Evolutionary conservation across 2,888 invertebrate genomes (phyloP).

Genomic region (Artemia sinica): DNA sequence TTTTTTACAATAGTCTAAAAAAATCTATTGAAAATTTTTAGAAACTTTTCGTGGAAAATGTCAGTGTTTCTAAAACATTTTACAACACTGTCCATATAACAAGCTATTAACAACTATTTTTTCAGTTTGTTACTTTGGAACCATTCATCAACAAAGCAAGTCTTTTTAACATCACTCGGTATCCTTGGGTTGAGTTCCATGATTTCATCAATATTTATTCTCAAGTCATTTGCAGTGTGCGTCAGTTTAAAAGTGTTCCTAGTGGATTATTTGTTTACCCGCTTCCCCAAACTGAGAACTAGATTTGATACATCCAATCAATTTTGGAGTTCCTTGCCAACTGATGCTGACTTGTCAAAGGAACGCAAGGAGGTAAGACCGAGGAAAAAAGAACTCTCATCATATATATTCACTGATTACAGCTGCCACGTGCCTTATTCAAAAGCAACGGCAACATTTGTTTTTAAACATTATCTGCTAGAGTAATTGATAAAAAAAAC

Average conservation of each 20-base stretch:
- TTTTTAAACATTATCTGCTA: no score
- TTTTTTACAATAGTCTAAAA: no score
- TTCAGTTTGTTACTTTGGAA: slow-evolving; percentile 25
- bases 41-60: no score
- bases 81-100: no score
- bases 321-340: slow-evolving; percentile 32
- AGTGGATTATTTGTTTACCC: slow-evolving; percentile 34
- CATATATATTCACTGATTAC: no score
- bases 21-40: no score
- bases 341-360: slow-evolving; percentile 31
- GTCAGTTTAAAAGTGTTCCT: slow-evolving; percentile 35
- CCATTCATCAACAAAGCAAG: slow-evolving; percentile 24
- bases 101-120: neutral
- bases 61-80: no score
- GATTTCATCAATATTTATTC: slow-evolving; percentile 18
- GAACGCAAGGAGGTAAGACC: slow-evolving; percentile 22
- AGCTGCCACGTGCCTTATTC: no score
- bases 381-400: no score
- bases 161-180: slow-evolving; percentile 23
- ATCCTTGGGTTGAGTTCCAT: slow-evolving; percentile 22
- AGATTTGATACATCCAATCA: slow-evolving; percentile 31
- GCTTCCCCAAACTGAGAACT: slow-evolving; percentile 34
- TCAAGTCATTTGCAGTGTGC: slow-evolving; percentile 28
- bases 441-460: no score
- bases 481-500: no score